Base-by-base conservation (phyloP, 2,113 vertebrate genomes). In the Osmerus eperlanus region DNA sequence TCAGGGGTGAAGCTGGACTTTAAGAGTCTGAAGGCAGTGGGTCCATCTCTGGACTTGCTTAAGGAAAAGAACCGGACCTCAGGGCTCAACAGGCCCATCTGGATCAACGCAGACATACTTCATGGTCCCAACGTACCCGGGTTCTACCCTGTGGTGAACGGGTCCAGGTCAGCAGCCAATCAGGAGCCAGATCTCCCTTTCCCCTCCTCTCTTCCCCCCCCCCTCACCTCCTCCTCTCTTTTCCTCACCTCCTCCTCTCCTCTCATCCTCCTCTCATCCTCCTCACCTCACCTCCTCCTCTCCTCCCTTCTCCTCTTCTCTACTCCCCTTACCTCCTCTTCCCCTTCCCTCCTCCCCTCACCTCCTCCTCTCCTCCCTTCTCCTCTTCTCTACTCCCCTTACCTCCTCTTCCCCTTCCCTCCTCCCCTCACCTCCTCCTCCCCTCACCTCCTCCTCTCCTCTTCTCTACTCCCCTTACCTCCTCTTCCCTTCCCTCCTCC, bases 1-100 rank as follows among this genome's bases (percentile, higher is more conserved):
- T 4, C 76, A 94, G 92, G 87, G 6, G 91, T 95, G 16, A 94
- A 96, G 71, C 76, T 94, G 83, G 94, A 95, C 80, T 94, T 93
- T 71, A 93, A 92, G 87, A 91, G 85, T 69, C 77, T 92, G 72
- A 69, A 19, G 12, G 85, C 91, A 0, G 86, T 92, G 74, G 83
- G 84, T 61, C 91, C 90, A 7, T 87, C 92, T 29, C 68, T 94
- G 78, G 83, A 92, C 70, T 53, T 87, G 69, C 86, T 95, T 2
- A 18, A 28, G 67, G 28, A 36, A 12, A 89, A 83, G 69, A 90
- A 90, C 3, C 68, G 75, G 2, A 76, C 80, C 0, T 70, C 56
- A 58, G 73, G 68, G 63, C 85, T 95, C 53, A 78, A 81, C 78
- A 78, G 89, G 4, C 92, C 94, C 0, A 85, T 94, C 28, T 93